Percentiles rank a stretch among this genome's conserved stretches.
These are phyloP conservation scores for Rhabdornis inornatus DNA, from an alignment of 2,113 vertebrate species.

Conservation along the genomic window DNA sequence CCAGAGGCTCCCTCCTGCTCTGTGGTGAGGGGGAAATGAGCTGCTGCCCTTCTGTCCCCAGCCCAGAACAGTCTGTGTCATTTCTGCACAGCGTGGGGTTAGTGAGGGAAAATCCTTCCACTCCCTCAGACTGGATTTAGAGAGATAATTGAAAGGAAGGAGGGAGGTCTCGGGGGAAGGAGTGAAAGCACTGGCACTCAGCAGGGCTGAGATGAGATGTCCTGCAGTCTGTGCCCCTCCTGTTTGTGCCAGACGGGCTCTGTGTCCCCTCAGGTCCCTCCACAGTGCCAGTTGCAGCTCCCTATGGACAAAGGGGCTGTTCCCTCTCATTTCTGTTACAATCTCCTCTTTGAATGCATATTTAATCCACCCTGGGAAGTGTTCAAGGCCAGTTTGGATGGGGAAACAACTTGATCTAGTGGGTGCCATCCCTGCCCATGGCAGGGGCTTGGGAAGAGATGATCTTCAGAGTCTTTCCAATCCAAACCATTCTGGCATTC, in stretches of 20 bases:
- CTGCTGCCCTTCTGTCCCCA: background rate
- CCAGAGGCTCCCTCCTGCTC: background rate
- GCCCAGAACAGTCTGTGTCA: background rate
- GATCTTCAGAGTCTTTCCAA: background rate
- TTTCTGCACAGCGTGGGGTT: background rate
- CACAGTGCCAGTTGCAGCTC: background rate
- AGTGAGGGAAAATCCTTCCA: background rate
- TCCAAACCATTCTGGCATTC: background rate
- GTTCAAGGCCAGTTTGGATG: background rate
- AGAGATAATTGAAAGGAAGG: background rate
- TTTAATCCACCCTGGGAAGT: background rate
- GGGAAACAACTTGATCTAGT: background rate
- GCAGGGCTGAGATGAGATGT: background rate
- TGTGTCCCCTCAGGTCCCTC: background rate
- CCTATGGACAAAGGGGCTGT: background rate
- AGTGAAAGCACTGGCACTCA: fast-evolving
- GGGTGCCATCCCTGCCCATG: background rate
- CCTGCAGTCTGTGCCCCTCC: background rate
- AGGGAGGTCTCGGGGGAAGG: background rate
- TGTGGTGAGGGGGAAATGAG: background rate
- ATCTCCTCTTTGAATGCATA: background rate
- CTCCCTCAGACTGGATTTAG: background rate
- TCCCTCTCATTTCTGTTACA: background rate
- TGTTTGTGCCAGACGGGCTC: background rate
- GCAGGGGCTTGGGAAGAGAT: background rate